Evolutionary conservation across 37 sponge, comb jelly and placozoan genomes (phyloP), one percentile per base, ranked within the genome.

Genomic region (Axinella damicornis): DNA sequence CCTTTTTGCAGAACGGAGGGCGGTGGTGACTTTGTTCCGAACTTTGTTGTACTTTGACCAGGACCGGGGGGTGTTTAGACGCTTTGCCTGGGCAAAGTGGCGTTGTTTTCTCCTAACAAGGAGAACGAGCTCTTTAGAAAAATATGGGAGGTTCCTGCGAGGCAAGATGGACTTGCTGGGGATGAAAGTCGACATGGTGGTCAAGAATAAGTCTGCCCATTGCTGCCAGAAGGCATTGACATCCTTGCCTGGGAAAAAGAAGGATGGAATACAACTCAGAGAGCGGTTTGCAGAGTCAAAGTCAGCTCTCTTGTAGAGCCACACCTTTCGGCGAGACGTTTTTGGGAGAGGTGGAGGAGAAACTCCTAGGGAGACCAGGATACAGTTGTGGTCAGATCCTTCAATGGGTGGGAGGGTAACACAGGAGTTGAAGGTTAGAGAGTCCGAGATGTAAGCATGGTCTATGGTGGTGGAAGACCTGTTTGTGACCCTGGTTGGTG

Each of bases 261-360:
- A 2, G 22, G 69, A 5, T 6, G 36, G 69, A 2, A 68, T 14
- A 32, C 35, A 33, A 6, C 35, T 2, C 19, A 68, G 34, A 27
- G 34, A 6, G 20, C 5, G 2, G 35, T 68, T 68, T 24, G 69
- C 69, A 2, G 36, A 2, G 12, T 68, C 69, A 32, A 68, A 68
- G 69, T 68, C 69, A 14, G 69, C 69, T 68, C 30, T 2, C 5
- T 68, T 28, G 35, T 68, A 68, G 31, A 68, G 69, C 69, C 69
- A 68, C 6, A 68, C 12, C 31, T 68, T 68, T 9, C 69, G 6
- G 5, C 2, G 5, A 13, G 30, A 2, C 1, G 2, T 18, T 13
- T 32, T 68, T 68, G 5, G 69, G 12, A 18, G 2, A 61, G 12
- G 5, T 5, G 12, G 5, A 35, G 34, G 69, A 27, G 25, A 65